Base-by-base conservation (phyloP, 2,888 invertebrate species). In the Drosophila mettleri region DNA sequence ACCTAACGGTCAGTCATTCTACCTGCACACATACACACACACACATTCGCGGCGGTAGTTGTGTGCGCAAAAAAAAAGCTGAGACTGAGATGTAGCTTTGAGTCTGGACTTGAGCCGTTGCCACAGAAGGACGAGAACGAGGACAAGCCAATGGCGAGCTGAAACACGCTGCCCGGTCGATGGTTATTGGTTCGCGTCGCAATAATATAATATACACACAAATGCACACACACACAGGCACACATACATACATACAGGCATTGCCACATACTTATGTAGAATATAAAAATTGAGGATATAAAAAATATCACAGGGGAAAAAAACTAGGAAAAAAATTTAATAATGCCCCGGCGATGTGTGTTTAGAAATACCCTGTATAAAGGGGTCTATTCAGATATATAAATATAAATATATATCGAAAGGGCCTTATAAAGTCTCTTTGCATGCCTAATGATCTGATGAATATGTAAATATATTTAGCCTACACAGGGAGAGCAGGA, bases 111-210 rank as follows among this genome's bases (percentile, higher is more conserved):
- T 59, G 51, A 52, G 69, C 61, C 24, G 59, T n/a, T 60, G 67
- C 67, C 51, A 36, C 48, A 51, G 39, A 31, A 48, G 45, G 27
- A 45, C 20, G 45, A 60, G 59, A 34, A 52, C 36, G 74, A 64
- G 63, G 64, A 48, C 65, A 88, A 76, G 68, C 90, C 90, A 90
- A 90, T 90, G 76, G 91, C 91, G 80, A 88, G 87, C 83, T 81
- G 84, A 81, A 86, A 78, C 65, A 66, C 77, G 77, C 82, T 85
- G 80, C 78, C 83, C 81, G 78, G 81, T 91, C 89, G 86, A 83
- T 89, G 89, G 91, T 90, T 90, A 91, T 90, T 91, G 91, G 91
- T 91, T 90, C 90, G 86, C 88, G 86, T 78, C 82, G 86, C 86
- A 88, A 88, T 89, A 86, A 89, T 89, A 89, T 90, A 85, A 88